Percentiles rank a stretch among this genome's conserved stretches.
phyloP scores from a whole-genome alignment of 2,113 vertebrate genomes.

The Corythoichthys haematopterus region DNA sequence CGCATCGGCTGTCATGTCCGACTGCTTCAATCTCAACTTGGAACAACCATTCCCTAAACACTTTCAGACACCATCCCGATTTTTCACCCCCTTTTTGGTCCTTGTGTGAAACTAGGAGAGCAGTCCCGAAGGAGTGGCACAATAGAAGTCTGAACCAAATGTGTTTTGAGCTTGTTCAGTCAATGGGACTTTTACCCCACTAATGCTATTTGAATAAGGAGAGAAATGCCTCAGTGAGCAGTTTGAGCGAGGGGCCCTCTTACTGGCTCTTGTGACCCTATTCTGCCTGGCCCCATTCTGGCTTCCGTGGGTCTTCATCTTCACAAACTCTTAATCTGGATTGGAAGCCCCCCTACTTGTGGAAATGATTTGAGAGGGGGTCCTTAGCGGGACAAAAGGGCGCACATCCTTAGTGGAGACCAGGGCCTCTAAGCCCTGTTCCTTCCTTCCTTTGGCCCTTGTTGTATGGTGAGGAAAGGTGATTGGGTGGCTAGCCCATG shows the following conservation, averaged over 20 bases:
- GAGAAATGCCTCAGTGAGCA: slow-evolving; percentile 45
- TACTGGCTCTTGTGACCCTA: slow-evolving; percentile 38
- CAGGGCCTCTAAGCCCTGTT: slow-evolving; percentile 12
- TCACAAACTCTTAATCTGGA: slow-evolving; percentile 57
- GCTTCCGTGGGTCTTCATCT: slow-evolving; percentile 36
- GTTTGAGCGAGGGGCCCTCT: slow-evolving; percentile 41
- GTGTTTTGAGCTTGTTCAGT: slow-evolving; percentile 41
- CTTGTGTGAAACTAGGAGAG: slow-evolving; percentile 32
- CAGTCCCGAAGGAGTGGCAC: slow-evolving; percentile 37
- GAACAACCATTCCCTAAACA: not conserved
- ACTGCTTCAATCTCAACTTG: slow-evolving; percentile 10
- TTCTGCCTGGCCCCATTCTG: slow-evolving; percentile 26
- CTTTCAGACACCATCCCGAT: not conserved
- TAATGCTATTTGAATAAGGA: slow-evolving; percentile 55
- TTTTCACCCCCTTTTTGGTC: slow-evolving; percentile 1
- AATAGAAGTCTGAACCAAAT: slow-evolving; percentile 61
- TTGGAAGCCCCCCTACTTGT: slow-evolving; percentile 46
- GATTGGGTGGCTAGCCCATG: slow-evolving; percentile 26
- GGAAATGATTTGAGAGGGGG: slow-evolving; percentile 39
- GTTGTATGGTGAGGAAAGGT: slow-evolving; percentile 32
- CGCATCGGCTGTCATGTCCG: slow-evolving; percentile 24
- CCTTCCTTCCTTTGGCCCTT: slow-evolving; percentile 28
- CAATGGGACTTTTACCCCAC: slow-evolving; percentile 52
- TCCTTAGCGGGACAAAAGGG: slow-evolving; percentile 39
- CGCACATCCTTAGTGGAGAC: slow-evolving; percentile 17